Conservation (phyloP, 2,113 vertebrate species). For the Dunckerocampus dactyliophorus region DNA sequence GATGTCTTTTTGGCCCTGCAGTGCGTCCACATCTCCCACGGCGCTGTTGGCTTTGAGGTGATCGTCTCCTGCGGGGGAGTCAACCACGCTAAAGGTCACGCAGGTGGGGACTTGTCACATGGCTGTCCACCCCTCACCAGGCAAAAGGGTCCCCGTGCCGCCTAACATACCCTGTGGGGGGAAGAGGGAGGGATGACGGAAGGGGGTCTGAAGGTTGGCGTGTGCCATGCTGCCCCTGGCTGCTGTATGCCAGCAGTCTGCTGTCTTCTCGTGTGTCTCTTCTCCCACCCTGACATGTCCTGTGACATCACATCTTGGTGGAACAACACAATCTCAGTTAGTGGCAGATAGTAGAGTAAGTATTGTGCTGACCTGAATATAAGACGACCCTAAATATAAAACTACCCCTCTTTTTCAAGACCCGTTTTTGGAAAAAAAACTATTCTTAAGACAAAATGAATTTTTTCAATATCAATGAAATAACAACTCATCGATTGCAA, state of each 20-base stretch:
- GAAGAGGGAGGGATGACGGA: slow-evolving; percentile 25
- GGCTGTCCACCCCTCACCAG: slow-evolving; percentile 60
- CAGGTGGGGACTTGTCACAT: slow-evolving; percentile 74
- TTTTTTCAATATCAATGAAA: too few relatives aligned
- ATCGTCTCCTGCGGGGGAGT: slow-evolving; percentile 67
- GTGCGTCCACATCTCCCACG: slow-evolving; percentile 51
- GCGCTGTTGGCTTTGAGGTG: slow-evolving; percentile 61
- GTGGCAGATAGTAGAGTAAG: slow-evolving; percentile 11
- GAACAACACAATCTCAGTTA: slow-evolving; percentile 15
- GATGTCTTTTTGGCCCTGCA: slow-evolving; percentile 16
- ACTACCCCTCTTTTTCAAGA: too few relatives aligned
- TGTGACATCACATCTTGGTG: slow-evolving; percentile 32
- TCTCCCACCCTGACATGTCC: slow-evolving; percentile 36
- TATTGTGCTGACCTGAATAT: too few relatives aligned
- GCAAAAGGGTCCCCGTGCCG: slow-evolving; percentile 52
- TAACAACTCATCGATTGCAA: too few relatives aligned
- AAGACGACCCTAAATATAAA: too few relatives aligned
- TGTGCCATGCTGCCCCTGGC: slow-evolving; percentile 69
- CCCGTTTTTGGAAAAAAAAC: too few relatives aligned
- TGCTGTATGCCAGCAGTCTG: slow-evolving; percentile 34
- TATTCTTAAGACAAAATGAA: too few relatives aligned
- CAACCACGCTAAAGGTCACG: slow-evolving; percentile 75
- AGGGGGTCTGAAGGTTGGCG: slow-evolving; percentile 51
- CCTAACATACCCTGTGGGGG: slow-evolving; percentile 52
- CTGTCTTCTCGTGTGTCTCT: slow-evolving; percentile 55